A percentile compares a stretch with the other conserved stretches of the same genome.
Evolutionary conservation across 2,797 vertebrate genomes (phyloP).

Genomic region (Petrocephalus schoutedeni): DNA sequence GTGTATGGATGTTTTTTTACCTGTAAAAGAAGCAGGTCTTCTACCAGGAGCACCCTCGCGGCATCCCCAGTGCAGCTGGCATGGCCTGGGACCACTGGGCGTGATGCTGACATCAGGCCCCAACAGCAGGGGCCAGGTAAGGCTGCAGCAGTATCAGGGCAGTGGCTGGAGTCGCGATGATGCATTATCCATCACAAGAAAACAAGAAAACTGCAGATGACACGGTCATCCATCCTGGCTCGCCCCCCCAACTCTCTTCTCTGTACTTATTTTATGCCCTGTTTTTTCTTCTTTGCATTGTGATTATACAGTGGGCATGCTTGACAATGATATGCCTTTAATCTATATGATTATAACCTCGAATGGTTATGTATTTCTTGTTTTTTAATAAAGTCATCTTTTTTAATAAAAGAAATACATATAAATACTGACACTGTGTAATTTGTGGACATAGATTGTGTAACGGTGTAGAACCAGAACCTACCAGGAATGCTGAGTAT

Average conservation of each 20-base stretch:
- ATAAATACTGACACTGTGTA: slow-evolving; percentile 33
- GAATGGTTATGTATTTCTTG: slow-evolving; percentile 73
- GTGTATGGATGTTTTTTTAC: neutral
- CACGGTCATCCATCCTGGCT: neutral
- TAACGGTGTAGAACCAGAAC: neutral
- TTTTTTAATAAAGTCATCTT: slow-evolving; percentile 39
- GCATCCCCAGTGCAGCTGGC: neutral
- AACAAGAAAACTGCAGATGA: neutral
- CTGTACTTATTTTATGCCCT: slow-evolving; percentile 46
- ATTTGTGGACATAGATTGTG: neutral
- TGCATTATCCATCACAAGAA: neutral
- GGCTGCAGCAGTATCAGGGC: neutral
- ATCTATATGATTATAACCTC: slow-evolving; percentile 80
- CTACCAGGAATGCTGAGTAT: neutral
- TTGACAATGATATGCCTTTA: slow-evolving; percentile 70
- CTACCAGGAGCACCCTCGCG: neutral
- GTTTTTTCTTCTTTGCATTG: slow-evolving; percentile 53
- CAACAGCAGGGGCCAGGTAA: neutral
- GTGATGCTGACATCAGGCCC: neutral
- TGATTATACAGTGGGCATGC: slow-evolving; percentile 65
- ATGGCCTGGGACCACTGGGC: neutral
- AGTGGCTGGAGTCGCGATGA: neutral
- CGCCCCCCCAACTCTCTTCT: neutral
- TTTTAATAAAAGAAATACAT: slow-evolving; percentile 78
- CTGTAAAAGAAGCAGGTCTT: neutral